Percentiles rank a stretch among this genome's conserved stretches.
Conservation (phyloP, 2,797 vertebrate species). For the Thunnus albacares region DNA sequence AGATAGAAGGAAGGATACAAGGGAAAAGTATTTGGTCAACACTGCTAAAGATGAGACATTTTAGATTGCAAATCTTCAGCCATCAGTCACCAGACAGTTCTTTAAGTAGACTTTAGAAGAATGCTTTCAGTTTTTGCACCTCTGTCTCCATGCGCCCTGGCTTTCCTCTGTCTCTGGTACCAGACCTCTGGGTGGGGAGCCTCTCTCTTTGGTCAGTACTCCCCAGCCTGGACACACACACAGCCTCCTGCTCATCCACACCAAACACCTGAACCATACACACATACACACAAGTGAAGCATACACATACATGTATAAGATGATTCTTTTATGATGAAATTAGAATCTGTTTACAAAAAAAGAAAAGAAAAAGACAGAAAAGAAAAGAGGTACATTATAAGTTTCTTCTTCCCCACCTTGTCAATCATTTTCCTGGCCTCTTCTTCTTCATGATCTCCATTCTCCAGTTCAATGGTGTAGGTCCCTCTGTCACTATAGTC, state of each 20-base stretch:
- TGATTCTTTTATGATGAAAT: not conserved
- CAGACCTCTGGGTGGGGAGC: slow-evolving; percentile 87
- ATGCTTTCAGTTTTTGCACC: slow-evolving; percentile 75
- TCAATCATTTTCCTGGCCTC: slow-evolving; percentile 96
- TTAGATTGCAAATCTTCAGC: not conserved
- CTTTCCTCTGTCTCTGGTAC: slow-evolving; percentile 89
- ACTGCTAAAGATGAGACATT: too few relatives aligned
- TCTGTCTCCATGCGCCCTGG: slow-evolving; percentile 88
- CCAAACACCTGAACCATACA: slow-evolving; percentile 91
- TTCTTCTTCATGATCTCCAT: slow-evolving; percentile 92
- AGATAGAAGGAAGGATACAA: not conserved
- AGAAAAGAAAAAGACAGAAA: too few relatives aligned
- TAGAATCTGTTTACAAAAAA: not conserved
- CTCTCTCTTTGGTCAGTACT: slow-evolving; percentile 85
- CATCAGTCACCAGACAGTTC: not conserved
- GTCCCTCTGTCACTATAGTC: slow-evolving; percentile 96
- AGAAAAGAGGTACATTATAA: not conserved
- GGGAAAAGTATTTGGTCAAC: too few relatives aligned
- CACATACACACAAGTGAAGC: slow-evolving; percentile 14
- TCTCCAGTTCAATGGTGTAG: slow-evolving; percentile 95
- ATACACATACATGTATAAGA: not conserved
- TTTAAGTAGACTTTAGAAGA: not conserved
- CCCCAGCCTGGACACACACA: slow-evolving; percentile 78
- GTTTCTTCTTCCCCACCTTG: slow-evolving; percentile 86
- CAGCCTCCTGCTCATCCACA: slow-evolving; percentile 91